Evolutionary conservation across 2,888 invertebrate genomes (phyloP), one percentile per base, ranked within the genome.

Genomic region (Smittia sp.): DNA sequence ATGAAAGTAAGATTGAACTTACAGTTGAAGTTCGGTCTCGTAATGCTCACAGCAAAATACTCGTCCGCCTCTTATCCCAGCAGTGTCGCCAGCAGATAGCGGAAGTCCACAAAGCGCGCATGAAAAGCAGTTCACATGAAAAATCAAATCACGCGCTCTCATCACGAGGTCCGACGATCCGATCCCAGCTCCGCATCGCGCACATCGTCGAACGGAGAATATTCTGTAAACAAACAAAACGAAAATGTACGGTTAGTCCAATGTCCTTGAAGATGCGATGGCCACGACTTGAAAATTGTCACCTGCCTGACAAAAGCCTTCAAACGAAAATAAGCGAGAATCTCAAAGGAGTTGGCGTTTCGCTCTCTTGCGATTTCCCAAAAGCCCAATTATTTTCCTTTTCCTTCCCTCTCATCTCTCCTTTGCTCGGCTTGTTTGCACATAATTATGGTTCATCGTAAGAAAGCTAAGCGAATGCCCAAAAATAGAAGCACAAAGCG

Each of bases 101-200:
- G 90, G 87, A 46, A 88, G 86, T 67, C 92, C 90, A 81, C 96
- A 96, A 52, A 92, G 89, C 74, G 89, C 87, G 81, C 96, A 96
- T 39, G 92, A 90, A 85, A 96, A 96, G 83, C 96, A 96, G 76
- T 90, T 88, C 74, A 95, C 86, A 81, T 96, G 96, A 83, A 92
- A 96, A 75, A 95, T 92, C 78, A 90, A 85, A 77, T 94, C 94
- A 58, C 91, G 84, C 0, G 94, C 95, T 75, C 94, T 84, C 95
- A 96, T 96, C 79, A 96, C 94, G 80, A 96, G 85, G 84, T 96
- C 95, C 78, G 91, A 90, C 52, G 93, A 90, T 7, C 91, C 89
- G 79, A 96, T 93, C 4, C 92, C 92, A 69, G 90, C 88, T 25
- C 90, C 90, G 79, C 96, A 96, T 65, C 94, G 88, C 7, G 91